Conservation (phyloP, 1,140 invertebrate species). For the Halotydeus destructor region DNA sequence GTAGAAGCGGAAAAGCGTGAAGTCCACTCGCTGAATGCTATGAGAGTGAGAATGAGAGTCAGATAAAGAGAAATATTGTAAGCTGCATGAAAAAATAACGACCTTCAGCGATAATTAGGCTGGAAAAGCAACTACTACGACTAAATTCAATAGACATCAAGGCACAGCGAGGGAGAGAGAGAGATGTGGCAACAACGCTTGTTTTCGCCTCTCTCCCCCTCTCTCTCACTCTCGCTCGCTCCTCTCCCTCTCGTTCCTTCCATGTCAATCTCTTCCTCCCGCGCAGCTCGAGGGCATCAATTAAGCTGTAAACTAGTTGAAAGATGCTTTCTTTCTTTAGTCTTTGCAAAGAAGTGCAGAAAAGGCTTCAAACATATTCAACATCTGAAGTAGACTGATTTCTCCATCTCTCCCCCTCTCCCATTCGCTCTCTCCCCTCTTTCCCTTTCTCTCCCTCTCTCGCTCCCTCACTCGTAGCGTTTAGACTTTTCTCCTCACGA, state of each 20-base stretch:
- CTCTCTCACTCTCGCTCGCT: conserved; percentile 3
- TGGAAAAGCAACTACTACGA: too few species aligned
- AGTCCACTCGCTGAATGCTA: too few species aligned
- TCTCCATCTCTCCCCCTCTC: too few species aligned
- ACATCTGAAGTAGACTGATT: not conserved
- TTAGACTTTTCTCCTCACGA: too few species aligned
- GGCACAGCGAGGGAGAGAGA: not conserved
- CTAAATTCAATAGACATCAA: too few species aligned
- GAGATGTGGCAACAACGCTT: conserved; percentile 1
- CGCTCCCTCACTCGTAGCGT: too few species aligned
- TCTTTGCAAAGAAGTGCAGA: not conserved
- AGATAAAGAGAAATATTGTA: not conserved
- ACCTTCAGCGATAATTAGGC: too few species aligned
- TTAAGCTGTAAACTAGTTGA: not conserved
- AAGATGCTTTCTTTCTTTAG: too few species aligned
- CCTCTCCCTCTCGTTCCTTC: not conserved
- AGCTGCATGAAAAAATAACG: not conserved
- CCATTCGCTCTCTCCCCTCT: too few species aligned
- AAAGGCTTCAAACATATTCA: not conserved
- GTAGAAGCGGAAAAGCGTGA: too few species aligned
- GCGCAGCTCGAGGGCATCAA: not conserved
- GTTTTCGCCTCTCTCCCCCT: not conserved
- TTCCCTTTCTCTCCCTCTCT: too few species aligned
- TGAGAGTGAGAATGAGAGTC: not conserved
- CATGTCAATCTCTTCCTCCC: not conserved